Conservation (phyloP, 1,140 invertebrate genomes). For the Drosophila orena region DNA sequence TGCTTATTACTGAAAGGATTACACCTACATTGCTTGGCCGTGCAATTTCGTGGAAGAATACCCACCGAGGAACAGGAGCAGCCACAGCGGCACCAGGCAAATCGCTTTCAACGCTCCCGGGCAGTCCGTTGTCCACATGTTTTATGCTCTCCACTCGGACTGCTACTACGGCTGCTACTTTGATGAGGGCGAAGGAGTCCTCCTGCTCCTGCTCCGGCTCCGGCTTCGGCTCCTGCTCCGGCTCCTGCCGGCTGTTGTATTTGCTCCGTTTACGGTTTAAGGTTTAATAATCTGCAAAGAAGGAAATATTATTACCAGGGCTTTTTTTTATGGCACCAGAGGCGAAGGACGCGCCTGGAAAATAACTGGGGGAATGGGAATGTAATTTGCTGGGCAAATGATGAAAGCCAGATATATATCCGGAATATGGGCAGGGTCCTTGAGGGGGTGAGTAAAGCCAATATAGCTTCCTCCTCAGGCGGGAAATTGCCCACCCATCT, state of each 20-base stretch:
- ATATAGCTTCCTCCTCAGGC: constrained; percentile 20
- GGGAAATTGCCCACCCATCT: constrained; percentile 27
- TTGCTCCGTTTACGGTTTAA: constrained; percentile 49
- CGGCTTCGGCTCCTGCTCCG: no score
- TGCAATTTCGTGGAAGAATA: not conserved
- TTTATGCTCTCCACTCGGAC: constrained; percentile 52
- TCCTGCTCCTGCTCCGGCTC: not conserved
- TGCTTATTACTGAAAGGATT: not conserved
- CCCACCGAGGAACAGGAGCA: constrained; percentile 68
- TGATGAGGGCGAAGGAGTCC: constrained; percentile 8
- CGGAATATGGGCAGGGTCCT: not conserved
- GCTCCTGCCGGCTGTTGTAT: constrained; percentile 27
- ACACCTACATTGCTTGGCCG: not conserved
- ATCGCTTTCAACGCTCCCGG: constrained; percentile 52
- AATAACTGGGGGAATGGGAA: constrained; percentile 29
- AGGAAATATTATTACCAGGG: constrained; percentile 51
- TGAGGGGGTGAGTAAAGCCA: constrained; percentile 4
- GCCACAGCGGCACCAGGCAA: constrained; percentile 67
- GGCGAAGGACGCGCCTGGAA: constrained; percentile 30
- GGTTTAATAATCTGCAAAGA: constrained; percentile 58
- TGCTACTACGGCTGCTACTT: constrained; percentile 27
- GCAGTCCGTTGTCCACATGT: constrained; percentile 52
- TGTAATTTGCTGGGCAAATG: constrained; percentile 41
- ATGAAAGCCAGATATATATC: constrained; percentile 23
- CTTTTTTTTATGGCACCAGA: constrained; percentile 48